These are phyloP conservation scores for Pelusios castaneus DNA, from an alignment of 2,113 vertebrate genomes.

Conservation along the genomic window DNA sequence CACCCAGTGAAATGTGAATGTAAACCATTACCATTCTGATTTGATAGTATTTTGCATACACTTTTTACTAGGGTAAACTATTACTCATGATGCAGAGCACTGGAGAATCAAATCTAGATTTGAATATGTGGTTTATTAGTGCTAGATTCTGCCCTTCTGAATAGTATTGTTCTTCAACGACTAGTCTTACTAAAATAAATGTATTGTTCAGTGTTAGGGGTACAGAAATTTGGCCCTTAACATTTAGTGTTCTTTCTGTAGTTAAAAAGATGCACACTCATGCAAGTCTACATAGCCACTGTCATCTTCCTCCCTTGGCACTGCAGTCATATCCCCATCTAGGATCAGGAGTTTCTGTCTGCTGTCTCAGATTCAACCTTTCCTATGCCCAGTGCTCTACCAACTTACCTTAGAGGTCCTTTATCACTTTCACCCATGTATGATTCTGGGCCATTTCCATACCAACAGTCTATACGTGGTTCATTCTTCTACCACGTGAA, in stretches of 20 bases:
- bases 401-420: rapidly evolving
- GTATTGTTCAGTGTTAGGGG: too few relatives aligned
- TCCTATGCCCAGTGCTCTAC: rapidly evolving
- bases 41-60: background rate
- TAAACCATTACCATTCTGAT: rapidly evolving
- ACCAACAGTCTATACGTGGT: background rate
- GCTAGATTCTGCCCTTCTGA: background rate
- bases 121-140: rapidly evolving
- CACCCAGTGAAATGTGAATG: background rate
- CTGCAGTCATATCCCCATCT: rapidly evolving
- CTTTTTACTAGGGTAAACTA: background rate
- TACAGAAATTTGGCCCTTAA: rapidly evolving
- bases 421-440: background rate
- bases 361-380: background rate
- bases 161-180: background rate
- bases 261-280: rapidly evolving
- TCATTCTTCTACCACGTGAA: rapidly evolving
- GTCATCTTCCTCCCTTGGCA: background rate
- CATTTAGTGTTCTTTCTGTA: background rate
- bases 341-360: background rate
- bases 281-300: background rate
- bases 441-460: rapidly evolving
- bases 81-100: background rate
- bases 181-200: background rate
- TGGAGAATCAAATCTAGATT: background rate